Evolutionary conservation across 2,888 invertebrate species (phyloP), one percentile per base, ranked within the genome.

Genomic region (Sphinx pinastri): DNA sequence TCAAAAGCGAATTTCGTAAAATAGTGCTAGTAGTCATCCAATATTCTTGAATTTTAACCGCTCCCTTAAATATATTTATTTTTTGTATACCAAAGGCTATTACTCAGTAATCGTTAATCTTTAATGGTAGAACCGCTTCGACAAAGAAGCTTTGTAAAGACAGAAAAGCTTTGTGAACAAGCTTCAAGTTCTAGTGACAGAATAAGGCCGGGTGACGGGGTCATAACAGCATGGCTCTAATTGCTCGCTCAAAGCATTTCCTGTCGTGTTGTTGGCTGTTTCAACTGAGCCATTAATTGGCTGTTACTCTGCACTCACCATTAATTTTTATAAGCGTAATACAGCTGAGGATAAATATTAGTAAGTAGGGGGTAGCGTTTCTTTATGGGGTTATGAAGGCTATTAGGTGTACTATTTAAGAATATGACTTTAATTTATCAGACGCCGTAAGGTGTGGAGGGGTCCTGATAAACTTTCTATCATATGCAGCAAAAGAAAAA

Each of bases 281-380:
- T 49, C 63, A 16, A 47, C 60, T 63, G 47, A 55, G 38, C 63
- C 19, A 63, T 63, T 63, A 69, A 69, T 51, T 54, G 54, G 16
- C 45, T 69, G 60, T 63, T 63, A 63, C 14, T 19, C 51, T 59
- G 51, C 52, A 63, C 52, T 69, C 19, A 45, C 49, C 60, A 54
- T 69, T 69, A 69, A 63, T 45, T 60, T 69, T 69, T 60, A 69
- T 59, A 59, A 16, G 68, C 49, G 38, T 51, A 60, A 51, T 47
- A 16, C 38, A 54, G 19, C 16, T 52, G 51, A 19, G 60, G 25
- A 6, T 63, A 47, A 16, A 60, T 54, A 54, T 45, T 63, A 14
- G 45, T 31, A n/a, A 38, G 19, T 38, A 25, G 52, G 11, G 54
- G 52, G 51, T 52, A 16, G n/a, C 5, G 10, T 31, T 38, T 67